A percentile compares a stretch with the other conserved stretches of the same genome.
Conservation (phyloP, 2,113 vertebrate species). For the Tenrec ecaudatus region DNA sequence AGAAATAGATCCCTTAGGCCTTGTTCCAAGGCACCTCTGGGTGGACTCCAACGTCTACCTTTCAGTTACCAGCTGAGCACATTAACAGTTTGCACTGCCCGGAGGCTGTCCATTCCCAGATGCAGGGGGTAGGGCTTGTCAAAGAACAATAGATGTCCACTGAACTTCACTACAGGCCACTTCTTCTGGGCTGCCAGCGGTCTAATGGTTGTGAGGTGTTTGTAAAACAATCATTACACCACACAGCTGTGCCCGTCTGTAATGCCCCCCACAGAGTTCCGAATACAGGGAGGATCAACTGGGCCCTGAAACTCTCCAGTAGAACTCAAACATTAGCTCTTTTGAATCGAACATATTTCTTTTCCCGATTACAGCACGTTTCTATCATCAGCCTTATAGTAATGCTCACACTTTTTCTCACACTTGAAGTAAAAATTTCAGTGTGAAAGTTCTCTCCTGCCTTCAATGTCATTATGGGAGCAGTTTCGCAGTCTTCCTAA, state of each 20-base stretch:
- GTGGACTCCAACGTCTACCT: background rate
- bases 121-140: background rate
- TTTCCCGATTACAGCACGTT: constrained; percentile 60
- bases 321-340: constrained; percentile 51
- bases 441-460: constrained; percentile 72
- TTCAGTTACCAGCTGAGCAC: background rate
- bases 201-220: background rate
- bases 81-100: background rate
- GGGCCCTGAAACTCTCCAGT: background rate
- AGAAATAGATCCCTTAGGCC: background rate
- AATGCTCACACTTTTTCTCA: constrained; percentile 75
- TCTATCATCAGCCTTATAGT: constrained; percentile 73
- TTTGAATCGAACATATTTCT: constrained; percentile 65
- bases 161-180: background rate
- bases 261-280: constrained; percentile 53
- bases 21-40: background rate
- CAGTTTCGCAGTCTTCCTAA: constrained; percentile 61
- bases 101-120: background rate
- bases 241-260: background rate
- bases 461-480: constrained; percentile 67
- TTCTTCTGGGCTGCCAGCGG: background rate
- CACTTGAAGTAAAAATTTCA: constrained; percentile 72
- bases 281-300: constrained; percentile 15
- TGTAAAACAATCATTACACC: constrained; percentile 24
- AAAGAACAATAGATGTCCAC: background rate